Percentiles rank a stretch among this genome's conserved stretches.
These are phyloP conservation scores for Poecile atricapillus DNA, from an alignment of 2,113 vertebrate genomes.

Conservation along the genomic window DNA sequence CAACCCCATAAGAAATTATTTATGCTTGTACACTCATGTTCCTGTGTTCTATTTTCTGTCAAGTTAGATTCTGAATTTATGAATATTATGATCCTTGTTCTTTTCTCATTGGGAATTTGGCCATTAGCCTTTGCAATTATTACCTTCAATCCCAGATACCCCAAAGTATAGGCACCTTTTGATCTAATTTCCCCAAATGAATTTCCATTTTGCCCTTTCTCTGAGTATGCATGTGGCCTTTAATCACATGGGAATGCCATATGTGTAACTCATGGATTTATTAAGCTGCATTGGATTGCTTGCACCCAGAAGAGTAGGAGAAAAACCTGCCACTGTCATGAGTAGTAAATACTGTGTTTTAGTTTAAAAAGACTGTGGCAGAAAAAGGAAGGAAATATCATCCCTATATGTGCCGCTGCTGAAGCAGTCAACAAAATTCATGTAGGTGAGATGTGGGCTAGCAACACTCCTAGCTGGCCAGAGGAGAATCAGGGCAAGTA, in stretches of 20 bases:
- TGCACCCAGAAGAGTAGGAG: not conserved
- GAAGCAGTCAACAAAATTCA: not conserved
- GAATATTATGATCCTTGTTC: not conserved
- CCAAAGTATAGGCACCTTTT: not conserved
- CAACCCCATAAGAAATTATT: not conserved
- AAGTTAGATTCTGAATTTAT: not conserved
- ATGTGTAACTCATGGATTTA: not conserved
- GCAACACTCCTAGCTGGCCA: not conserved
- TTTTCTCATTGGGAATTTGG: not conserved
- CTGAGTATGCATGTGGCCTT: not conserved
- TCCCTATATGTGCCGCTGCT: rapidly evolving
- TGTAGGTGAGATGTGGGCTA: not conserved
- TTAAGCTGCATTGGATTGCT: not conserved
- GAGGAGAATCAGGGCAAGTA: not conserved
- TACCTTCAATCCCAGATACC: not conserved
- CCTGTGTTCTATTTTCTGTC: not conserved
- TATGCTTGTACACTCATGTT: not conserved
- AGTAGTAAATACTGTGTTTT: not conserved
- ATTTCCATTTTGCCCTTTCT: not conserved
- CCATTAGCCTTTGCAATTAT: not conserved
- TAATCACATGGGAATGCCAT: not conserved
- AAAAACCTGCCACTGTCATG: not conserved
- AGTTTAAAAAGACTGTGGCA: not conserved
- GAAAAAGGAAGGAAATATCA: not conserved
- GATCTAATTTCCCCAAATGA: not conserved